Conservation (phyloP, 2,113 vertebrate species). For the Bothrops jararaca region DNA sequence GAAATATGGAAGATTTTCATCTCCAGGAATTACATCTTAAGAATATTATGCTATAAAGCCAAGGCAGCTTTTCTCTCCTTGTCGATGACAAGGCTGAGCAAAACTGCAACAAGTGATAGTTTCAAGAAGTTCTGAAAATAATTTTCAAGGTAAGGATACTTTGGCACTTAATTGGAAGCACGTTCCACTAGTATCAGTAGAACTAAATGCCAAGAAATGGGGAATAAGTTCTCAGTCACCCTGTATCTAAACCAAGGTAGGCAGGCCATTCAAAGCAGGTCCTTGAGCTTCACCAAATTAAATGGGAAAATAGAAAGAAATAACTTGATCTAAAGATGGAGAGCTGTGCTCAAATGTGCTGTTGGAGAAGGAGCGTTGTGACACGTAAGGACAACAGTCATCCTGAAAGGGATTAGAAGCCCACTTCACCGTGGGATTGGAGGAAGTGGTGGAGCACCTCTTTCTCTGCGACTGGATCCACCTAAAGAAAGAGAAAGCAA, state of each 20-base stretch:
- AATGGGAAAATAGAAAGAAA: background rate
- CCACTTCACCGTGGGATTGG: conserved; percentile 89
- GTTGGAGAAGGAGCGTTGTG: conserved; percentile 40
- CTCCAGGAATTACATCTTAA: background rate
- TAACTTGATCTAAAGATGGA: background rate
- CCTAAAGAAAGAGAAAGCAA: conserved; percentile 66
- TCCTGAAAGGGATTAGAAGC: conserved; percentile 31
- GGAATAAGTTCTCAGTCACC: conserved; percentile 53
- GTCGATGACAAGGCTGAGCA: conserved; percentile 31
- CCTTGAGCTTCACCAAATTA: background rate
- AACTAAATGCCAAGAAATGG: background rate
- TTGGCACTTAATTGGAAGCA: background rate
- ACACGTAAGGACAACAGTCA: conserved; percentile 44
- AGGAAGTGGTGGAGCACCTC: conserved; percentile 90
- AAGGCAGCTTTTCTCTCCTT: conserved; percentile 10
- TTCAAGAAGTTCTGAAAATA: conserved; percentile 38
- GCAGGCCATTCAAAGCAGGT: conserved; percentile 39
- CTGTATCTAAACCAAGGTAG: conserved; percentile 52
- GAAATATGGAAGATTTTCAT: conserved; percentile 42
- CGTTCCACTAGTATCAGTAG: background rate
- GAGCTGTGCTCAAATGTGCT: conserved; percentile 48
- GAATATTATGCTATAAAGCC: conserved; percentile 32
- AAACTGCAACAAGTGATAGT: conserved; percentile 16
- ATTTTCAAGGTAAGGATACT: conserved; percentile 39
- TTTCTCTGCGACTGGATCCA: conserved; percentile 85